phyloP scores from a whole-genome alignment of 2,888 invertebrate genomes.

The Drosophila infuscata region DNA sequence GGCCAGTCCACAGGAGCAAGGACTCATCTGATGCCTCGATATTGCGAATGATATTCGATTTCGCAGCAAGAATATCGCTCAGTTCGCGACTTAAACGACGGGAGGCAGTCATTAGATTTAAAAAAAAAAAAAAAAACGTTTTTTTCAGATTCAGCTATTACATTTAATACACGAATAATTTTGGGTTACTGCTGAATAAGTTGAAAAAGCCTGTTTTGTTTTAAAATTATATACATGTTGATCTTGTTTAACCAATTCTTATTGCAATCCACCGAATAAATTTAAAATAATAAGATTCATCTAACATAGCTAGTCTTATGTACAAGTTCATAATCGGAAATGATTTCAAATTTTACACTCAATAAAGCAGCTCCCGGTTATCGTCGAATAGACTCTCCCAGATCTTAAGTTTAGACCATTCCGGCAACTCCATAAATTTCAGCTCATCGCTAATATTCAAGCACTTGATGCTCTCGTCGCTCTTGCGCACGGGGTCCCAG shows the following conservation, averaged over 20 bases:
- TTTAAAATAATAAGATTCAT: neutral
- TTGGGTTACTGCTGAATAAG: constrained; percentile 26
- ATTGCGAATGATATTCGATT: constrained; percentile 94
- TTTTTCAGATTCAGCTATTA: constrained; percentile 22
- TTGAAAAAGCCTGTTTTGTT: constrained; percentile 35
- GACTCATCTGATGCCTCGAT: constrained; percentile 97
- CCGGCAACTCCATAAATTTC: constrained; percentile 80
- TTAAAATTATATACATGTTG: neutral
- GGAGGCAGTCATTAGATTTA: constrained; percentile 72
- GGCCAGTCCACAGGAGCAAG: constrained; percentile 97
- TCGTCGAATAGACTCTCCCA: constrained; percentile 82
- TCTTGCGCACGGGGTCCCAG: constrained; percentile 79
- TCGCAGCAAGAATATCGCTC: constrained; percentile 92
- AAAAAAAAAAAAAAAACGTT: neutral
- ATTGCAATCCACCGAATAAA: neutral
- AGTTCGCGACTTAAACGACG: constrained; percentile 89
- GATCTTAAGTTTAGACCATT: constrained; percentile 74
- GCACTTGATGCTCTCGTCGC: constrained; percentile 76
- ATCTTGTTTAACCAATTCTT: neutral
- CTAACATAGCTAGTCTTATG: constrained; percentile 3
- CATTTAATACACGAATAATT: constrained; percentile 36
- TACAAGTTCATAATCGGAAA: constrained; percentile 4
- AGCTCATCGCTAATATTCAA: constrained; percentile 82
- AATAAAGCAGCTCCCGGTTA: constrained; percentile 68
- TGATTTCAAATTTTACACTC: neutral